phyloP scores from a whole-genome alignment of 2,797 vertebrate species.

The Falco biarmicus region DNA sequence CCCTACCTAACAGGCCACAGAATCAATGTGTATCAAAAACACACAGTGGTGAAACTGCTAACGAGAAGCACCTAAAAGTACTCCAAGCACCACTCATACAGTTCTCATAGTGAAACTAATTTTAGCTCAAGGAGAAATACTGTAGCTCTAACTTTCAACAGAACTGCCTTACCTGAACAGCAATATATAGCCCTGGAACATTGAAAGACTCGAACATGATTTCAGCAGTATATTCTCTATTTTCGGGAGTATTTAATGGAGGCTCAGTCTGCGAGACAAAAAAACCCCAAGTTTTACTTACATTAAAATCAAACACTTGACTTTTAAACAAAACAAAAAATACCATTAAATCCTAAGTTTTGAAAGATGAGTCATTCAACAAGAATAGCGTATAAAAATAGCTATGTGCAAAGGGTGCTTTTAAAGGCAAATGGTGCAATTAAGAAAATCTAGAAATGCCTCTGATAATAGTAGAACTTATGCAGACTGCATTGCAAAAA shows the following conservation, averaged over 20 bases:
- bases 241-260: slow-evolving; percentile 91
- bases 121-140: not conserved
- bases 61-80: not conserved
- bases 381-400: not conserved
- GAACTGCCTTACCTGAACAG: slow-evolving; percentile 86
- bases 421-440: not conserved
- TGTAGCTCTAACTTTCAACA: not conserved
- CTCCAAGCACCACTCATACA: not conserved
- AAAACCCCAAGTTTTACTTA: not conserved
- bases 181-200: slow-evolving; percentile 93
- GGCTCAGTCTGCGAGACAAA: slow-evolving; percentile 84
- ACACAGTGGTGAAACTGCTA: not conserved
- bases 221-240: slow-evolving; percentile 92
- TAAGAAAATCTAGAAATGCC: not conserved
- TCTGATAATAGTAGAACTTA: not conserved
- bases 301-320: not conserved
- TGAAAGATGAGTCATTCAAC: not conserved
- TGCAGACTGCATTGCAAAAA: not conserved
- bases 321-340: not conserved
- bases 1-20: not conserved
- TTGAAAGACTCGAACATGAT: slow-evolving; percentile 96
- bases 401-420: not conserved
- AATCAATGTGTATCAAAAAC: not conserved
- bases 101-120: not conserved
- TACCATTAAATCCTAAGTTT: not conserved